A percentile compares a stretch with the other conserved stretches of the same genome.
Evolutionary conservation across 1,140 invertebrate genomes (phyloP).

Genomic region (Notospermus geniculatus): DNA sequence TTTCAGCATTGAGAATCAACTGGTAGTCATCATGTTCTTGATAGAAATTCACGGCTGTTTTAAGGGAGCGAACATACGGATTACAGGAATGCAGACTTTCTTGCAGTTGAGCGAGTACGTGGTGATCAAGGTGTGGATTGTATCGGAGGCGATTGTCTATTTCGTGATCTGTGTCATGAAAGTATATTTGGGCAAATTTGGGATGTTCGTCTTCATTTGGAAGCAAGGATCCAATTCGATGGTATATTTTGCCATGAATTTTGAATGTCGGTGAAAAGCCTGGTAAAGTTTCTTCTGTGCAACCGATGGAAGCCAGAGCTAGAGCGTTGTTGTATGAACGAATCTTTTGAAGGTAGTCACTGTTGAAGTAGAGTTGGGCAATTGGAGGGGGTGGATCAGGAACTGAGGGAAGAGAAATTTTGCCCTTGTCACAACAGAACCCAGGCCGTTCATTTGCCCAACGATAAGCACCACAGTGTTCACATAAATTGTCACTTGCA

Average conservation of each 20-base stretch:
- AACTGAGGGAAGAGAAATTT: not conserved
- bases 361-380: not conserved
- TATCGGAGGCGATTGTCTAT: constrained; percentile 45
- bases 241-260: too few species aligned
- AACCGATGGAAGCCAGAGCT: constrained; percentile 54
- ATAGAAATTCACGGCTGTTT: not conserved
- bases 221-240: constrained; percentile 48
- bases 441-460: not conserved
- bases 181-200: constrained; percentile 57
- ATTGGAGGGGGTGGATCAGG: not conserved
- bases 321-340: constrained; percentile 55
- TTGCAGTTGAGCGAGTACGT: not conserved
- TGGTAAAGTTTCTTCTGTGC: constrained; percentile 34
- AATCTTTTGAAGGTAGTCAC: constrained; percentile 53
- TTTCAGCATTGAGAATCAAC: constrained; percentile 31
- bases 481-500: not conserved
- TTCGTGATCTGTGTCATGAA: constrained; percentile 19
- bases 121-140: constrained; percentile 15
- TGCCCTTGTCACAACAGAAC: not conserved
- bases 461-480: not conserved
- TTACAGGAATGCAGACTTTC: not conserved
- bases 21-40: not conserved
- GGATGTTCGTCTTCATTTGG: constrained; percentile 34
- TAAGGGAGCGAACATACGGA: not conserved
- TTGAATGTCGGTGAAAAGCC: constrained; percentile 53